Base-by-base conservation (phyloP, 2,113 vertebrate genomes). In the Aythya baeri region DNA sequence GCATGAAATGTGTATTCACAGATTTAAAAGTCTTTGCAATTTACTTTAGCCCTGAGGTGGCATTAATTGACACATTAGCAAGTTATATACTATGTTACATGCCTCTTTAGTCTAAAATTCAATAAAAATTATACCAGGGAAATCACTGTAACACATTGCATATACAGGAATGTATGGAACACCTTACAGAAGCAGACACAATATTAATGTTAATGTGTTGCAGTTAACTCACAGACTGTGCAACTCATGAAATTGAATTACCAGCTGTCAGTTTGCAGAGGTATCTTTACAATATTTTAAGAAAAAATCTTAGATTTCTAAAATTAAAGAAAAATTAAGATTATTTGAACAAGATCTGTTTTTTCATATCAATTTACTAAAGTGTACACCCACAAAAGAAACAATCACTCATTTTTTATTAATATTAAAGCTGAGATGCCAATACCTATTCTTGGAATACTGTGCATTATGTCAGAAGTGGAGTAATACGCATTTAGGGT, bases 21-120 rank as follows among this genome's bases (percentile, higher is more conserved):
- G 78, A 79, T 96, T 97, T 96, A 86, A 97, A 96, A 96, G 84
- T 68, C 81, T 97, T 73, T 93, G 91, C 88, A 95, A 97, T 97
- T 96, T 97, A 91, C 63, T 82, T 71, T 61, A 95, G 89, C 86
- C 93, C 80, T 80, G 75, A 88, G 95, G 96, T 87, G 34, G 80
- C 94, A 94, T 96, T 97, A 97, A 97, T 94, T 97, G 96, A 94
- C 94, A 94, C 59, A 94, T 93, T 97, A 97, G 78, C 91, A 95
- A 96, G 88, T 96, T 96, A 94, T 88, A 96, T 83, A 94, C 72
- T 84, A 77, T 95, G 88, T 93, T 71, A 89, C 88, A 92, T 95
- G 95, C 88, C 89, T 97, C 86, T 96, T 97, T 97, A 96, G 92
- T 95, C 86, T 93, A 77, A 83, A 94, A 97, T 70, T 96, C 95